Evolutionary conservation across 2,888 invertebrate genomes (phyloP).

Genomic region (Pachymerium ferrugineum): DNA sequence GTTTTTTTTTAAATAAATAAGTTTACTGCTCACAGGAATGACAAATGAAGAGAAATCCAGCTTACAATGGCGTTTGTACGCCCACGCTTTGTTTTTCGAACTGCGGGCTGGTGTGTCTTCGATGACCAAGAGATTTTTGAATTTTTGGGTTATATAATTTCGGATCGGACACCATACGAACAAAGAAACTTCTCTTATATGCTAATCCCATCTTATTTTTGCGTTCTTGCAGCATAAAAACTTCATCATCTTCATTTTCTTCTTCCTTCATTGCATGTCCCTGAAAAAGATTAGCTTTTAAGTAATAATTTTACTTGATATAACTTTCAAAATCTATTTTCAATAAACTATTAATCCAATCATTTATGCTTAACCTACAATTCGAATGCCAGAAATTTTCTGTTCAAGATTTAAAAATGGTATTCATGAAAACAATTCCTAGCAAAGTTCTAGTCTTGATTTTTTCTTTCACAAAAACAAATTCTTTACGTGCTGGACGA

Average conservation of each 20-base stretch:
- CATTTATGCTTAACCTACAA: too few relatives aligned
- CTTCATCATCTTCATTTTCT: slow-evolving; percentile 42
- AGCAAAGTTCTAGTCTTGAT: too few relatives aligned
- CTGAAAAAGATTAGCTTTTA: background rate
- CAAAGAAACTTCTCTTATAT: slow-evolving; percentile 91
- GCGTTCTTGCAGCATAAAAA: slow-evolving; percentile 42
- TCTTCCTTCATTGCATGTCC: slow-evolving; percentile 37
- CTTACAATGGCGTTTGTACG: slow-evolving; percentile 36
- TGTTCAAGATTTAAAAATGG: too few relatives aligned
- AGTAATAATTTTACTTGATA: too few relatives aligned
- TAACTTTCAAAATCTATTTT: too few relatives aligned
- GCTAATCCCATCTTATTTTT: slow-evolving; percentile 70
- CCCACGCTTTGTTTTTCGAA: slow-evolving; percentile 35
- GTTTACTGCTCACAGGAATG: background rate
- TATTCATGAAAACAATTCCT: too few relatives aligned
- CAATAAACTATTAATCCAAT: too few relatives aligned
- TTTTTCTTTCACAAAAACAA: too few relatives aligned
- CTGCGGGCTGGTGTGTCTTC: slow-evolving; percentile 35
- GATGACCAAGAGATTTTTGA: slow-evolving; percentile 60
- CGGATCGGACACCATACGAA: slow-evolving; percentile 95
- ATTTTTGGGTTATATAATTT: slow-evolving; percentile 92
- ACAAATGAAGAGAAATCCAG: background rate
- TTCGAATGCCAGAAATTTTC: too few relatives aligned
- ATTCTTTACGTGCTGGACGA: too few relatives aligned
- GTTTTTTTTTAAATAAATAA: background rate